Evolutionary conservation across 2,888 invertebrate species (phyloP).

Genomic region (Aelia acuminata): DNA sequence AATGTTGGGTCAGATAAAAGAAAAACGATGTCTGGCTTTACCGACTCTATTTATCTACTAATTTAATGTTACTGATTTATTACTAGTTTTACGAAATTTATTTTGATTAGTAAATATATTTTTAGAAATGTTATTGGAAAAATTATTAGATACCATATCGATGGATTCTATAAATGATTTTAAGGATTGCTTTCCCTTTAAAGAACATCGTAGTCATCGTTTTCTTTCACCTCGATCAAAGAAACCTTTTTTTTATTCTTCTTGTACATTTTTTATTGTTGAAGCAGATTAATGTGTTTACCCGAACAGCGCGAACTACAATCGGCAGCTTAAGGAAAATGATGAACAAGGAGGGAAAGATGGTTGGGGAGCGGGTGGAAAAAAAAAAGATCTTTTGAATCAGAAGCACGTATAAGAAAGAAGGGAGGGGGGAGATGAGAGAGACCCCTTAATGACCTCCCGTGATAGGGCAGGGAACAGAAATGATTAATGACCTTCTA

Average conservation of each 20-base stretch:
- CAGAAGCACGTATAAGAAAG: conserved; percentile 48
- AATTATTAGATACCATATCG: too few species aligned
- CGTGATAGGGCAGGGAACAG: conserved; percentile 17
- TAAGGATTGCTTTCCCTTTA: neutral
- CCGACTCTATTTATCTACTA: too few species aligned
- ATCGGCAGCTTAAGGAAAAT: conserved; percentile 36
- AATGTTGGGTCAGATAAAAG: too few species aligned
- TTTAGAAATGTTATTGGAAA: too few species aligned
- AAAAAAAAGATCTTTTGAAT: conserved; percentile 32
- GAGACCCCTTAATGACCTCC: conserved; percentile 43
- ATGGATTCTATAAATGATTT: neutral
- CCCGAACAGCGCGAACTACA: neutral
- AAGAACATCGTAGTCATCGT: neutral
- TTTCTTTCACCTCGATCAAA: neutral
- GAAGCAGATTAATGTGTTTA: conserved; percentile 38
- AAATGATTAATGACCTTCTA: conserved; percentile 33
- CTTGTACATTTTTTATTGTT: conserved; percentile 9
- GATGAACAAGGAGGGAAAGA: conserved; percentile 36
- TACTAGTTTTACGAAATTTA: too few species aligned
- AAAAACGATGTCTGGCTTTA: too few species aligned
- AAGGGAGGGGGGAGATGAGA: neutral
- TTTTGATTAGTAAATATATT: too few species aligned
- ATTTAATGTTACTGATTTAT: too few species aligned
- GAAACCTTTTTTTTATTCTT: neutral
- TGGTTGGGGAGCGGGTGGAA: too few species aligned